A percentile compares a stretch with the other conserved stretches of the same genome.
phyloP scores from a whole-genome alignment of 2,113 vertebrate species.

The Mastomys coucha region DNA sequence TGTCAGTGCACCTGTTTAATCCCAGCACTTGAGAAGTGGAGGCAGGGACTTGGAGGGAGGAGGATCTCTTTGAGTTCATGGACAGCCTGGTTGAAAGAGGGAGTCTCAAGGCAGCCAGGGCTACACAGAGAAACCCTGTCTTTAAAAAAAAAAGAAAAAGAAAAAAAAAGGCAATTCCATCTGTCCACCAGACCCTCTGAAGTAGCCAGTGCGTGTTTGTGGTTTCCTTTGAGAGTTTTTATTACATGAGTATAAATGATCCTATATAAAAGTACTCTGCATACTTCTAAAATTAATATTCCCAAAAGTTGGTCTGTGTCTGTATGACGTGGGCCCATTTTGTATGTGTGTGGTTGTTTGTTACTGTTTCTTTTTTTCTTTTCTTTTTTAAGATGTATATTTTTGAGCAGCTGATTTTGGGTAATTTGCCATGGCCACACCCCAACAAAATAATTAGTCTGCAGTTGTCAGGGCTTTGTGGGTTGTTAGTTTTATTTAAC shows the following conservation, averaged over 20 bases:
- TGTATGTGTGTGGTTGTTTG: neutral
- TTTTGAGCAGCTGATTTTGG: constrained; percentile 13
- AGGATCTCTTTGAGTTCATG: neutral
- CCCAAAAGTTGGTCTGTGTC: neutral
- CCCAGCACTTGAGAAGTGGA: neutral
- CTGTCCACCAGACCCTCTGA: neutral
- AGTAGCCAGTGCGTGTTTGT: neutral
- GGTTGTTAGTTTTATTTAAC: neutral
- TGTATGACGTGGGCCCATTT: neutral
- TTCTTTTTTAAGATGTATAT: neutral
- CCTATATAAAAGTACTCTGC: neutral
- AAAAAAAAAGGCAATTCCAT: neutral
- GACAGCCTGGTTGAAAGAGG: neutral
- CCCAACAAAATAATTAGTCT: neutral
- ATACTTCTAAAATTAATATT: neutral
- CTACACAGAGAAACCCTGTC: neutral
- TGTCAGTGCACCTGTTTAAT: neutral
- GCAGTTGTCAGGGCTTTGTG: neutral
- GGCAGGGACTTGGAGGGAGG: neutral
- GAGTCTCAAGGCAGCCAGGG: neutral
- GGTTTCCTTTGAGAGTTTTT: neutral
- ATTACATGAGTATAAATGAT: neutral
- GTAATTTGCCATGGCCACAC: neutral
- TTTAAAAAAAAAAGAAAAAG: neutral
- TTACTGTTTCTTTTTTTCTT: neutral